Percentiles rank a stretch among this genome's conserved stretches.
These are phyloP conservation scores for Trachops cirrhosus DNA, from an alignment of 2,797 vertebrate species.

Conservation along the genomic window DNA sequence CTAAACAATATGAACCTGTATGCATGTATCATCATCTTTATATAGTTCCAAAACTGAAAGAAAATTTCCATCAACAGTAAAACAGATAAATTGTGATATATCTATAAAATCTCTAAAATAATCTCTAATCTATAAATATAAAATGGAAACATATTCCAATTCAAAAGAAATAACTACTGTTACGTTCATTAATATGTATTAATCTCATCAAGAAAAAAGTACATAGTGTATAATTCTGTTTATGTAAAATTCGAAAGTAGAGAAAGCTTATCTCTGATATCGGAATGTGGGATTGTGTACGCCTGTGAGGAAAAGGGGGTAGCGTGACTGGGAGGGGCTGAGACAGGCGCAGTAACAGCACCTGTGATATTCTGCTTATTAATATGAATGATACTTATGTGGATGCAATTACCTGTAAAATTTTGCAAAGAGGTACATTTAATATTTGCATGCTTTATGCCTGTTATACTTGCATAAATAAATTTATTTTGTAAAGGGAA, in stretches of 20 bases:
- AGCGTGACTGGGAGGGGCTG: fast-evolving
- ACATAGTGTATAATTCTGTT: neutral
- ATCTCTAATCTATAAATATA: neutral
- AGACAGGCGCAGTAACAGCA: neutral
- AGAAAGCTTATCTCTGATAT: neutral
- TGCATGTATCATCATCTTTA: neutral
- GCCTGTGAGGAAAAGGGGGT: neutral
- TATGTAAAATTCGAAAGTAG: neutral
- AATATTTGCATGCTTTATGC: neutral
- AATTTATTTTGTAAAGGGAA: neutral
- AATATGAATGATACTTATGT: neutral
- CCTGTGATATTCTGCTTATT: neutral
- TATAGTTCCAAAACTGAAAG: neutral
- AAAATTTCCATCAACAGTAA: neutral
- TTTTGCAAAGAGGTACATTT: neutral
- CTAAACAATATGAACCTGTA: neutral
- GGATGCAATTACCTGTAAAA: neutral
- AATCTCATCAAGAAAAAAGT: neutral
- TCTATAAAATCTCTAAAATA: neutral
- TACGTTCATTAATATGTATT: neutral
- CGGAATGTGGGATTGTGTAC: neutral
- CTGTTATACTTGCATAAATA: neutral
- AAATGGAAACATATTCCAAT: neutral
- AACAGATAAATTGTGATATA: neutral
- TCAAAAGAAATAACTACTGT: neutral